These are phyloP conservation scores for Synergus japonicus DNA, from an alignment of 2,888 invertebrate species.

Conservation along the genomic window DNA sequence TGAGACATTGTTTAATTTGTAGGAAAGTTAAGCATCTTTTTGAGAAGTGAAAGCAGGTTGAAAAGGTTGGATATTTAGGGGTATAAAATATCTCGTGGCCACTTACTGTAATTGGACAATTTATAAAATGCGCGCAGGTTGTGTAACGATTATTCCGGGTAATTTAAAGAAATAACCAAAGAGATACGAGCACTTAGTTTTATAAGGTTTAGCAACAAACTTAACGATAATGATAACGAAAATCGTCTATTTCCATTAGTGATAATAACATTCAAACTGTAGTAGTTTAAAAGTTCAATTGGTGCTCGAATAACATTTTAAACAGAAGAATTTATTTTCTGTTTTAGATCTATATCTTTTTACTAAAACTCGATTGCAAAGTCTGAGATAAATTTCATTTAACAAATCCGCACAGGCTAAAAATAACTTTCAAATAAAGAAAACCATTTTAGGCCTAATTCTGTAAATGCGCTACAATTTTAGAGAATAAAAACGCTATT, in stretches of 20 bases:
- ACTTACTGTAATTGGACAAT: not conserved
- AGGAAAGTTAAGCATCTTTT: not conserved
- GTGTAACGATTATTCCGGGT: slow-evolving; percentile 1
- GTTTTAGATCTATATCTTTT: not conserved
- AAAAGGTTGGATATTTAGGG: not conserved
- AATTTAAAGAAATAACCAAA: not conserved
- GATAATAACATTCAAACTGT: not conserved
- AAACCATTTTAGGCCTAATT: not conserved
- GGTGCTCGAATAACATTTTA: not conserved
- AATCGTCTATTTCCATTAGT: not conserved
- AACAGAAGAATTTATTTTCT: not conserved
- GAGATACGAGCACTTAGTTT: not conserved
- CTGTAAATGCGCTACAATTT: not conserved
- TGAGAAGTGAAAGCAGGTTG: not conserved
- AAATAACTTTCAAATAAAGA: not conserved
- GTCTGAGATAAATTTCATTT: not conserved
- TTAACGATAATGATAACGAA: not conserved
- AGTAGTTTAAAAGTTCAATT: not conserved
- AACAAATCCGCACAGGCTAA: not conserved
- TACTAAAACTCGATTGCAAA: not conserved
- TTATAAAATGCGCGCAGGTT: not conserved
- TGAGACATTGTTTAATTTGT: not conserved
- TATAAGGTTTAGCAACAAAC: not conserved
- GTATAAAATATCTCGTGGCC: not conserved
- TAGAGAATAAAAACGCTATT: not conserved